Evolutionary conservation across 2,888 invertebrate species (phyloP), one percentile per base, ranked within the genome.

Genomic region (Metacarcinus magister): DNA sequence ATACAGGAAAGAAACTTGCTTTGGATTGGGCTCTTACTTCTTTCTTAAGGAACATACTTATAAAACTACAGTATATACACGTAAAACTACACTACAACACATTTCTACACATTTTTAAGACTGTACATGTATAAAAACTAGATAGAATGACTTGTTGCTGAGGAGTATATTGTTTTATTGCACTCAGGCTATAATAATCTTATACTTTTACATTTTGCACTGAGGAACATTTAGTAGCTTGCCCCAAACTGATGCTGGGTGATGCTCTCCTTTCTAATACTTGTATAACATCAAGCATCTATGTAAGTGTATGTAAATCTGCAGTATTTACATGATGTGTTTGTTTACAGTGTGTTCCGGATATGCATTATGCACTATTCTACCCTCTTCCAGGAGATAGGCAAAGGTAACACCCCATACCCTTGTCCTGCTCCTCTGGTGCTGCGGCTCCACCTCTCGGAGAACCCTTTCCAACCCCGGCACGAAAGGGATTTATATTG

Each of bases 271-370:
- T 87, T 32, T 87, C 10, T 87, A 39, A 39, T 16, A 39, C 87
- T 87, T 87, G 16, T 10, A 10, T 87, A 87, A 39, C 87, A 87
- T 39, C 87, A 87, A 87, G n/a, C 87, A 87, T 87, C 87, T 87
- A 39, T 87, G 87, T 87, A 87, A 87, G 75, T 75, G 4, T 87
- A 87, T 32, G 87, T 39, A 32, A 87, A 87, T 87, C 87, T 67
- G 23, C 95, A 95, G 95, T 92, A 91, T 95, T 95, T 95, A 95
- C 44, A 95, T 95, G 92, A 32, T 60, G 92, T 95, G 95, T 96
- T 95, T 96, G 94, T 96, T 96, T 96, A 95, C 96, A 96, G 96
- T 96, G 96, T 96, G 95, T 96, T 96, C 96, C 96, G 96, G 96
- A 60, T 95, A 96, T 96, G 96, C 96, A 91, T 96, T 96, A 94